These are phyloP conservation scores for Setophaga coronata DNA, from an alignment of 2,113 vertebrate genomes.

Conservation along the genomic window DNA sequence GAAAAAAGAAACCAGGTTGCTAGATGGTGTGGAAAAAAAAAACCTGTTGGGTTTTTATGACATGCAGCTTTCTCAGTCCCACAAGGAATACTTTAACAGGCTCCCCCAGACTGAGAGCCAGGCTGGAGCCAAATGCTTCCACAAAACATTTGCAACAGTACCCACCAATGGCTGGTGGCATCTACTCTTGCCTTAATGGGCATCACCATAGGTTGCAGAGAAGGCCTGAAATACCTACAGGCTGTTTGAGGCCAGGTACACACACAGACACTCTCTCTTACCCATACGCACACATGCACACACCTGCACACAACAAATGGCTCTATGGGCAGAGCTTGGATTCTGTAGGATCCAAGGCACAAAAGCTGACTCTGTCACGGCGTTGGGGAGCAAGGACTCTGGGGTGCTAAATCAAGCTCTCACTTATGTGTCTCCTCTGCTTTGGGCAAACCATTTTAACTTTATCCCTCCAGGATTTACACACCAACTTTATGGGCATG, in stretches of 20 bases:
- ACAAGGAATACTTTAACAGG: not conserved
- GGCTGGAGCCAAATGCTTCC: slow-evolving; percentile 14
- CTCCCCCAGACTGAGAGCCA: not conserved
- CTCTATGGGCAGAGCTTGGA: slow-evolving; percentile 57
- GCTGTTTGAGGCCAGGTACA: not conserved
- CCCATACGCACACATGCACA: not conserved
- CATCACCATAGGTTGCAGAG: not conserved
- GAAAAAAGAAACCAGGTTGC: not conserved
- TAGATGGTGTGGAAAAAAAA: not conserved
- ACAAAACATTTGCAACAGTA: slow-evolving; percentile 5
- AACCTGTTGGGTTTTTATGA: not conserved
- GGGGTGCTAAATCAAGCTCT: not conserved
- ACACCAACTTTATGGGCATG: not conserved
- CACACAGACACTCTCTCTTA: not conserved
- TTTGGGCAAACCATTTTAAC: not conserved
- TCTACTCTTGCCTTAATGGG: not conserved
- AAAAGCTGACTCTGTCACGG: slow-evolving; percentile 2
- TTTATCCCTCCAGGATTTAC: not conserved
- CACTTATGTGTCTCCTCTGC: not conserved
- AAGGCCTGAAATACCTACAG: not conserved
- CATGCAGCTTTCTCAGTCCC: not conserved
- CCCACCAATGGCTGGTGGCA: not conserved
- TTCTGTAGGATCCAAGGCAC: slow-evolving; percentile 61
- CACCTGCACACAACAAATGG: not conserved
- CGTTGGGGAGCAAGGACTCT: not conserved